phyloP scores from a whole-genome alignment of 1,140 invertebrate species.

The Drosophila ambigua region DNA sequence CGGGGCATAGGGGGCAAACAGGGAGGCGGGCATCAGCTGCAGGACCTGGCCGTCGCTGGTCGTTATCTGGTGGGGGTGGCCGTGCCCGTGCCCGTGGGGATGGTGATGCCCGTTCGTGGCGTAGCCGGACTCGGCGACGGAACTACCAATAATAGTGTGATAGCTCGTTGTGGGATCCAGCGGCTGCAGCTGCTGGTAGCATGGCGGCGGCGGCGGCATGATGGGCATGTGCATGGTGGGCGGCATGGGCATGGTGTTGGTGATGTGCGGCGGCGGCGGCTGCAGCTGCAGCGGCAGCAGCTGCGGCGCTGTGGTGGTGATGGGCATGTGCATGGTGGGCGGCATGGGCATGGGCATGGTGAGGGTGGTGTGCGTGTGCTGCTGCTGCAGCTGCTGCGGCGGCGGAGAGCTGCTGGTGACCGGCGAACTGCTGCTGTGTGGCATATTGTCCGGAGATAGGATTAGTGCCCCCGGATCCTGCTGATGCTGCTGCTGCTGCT shows the following conservation, averaged over 20 bases:
- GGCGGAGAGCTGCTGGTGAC: constrained; percentile 66
- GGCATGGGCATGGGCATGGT: constrained; percentile 53
- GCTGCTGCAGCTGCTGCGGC: constrained; percentile 40
- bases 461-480: constrained; percentile 43
- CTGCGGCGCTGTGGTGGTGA: constrained; percentile 57
- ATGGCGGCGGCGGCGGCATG: constrained; percentile 81
- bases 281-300: constrained; percentile 58
- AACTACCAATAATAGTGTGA: constrained; percentile 84
- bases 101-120: not conserved
- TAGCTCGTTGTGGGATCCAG: constrained; percentile 83
- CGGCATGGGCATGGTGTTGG: constrained; percentile 69
- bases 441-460: constrained; percentile 55
- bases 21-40: constrained; percentile 64
- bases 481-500: constrained; percentile 38
- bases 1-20: constrained; percentile 60
- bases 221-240: constrained; percentile 62
- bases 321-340: constrained; percentile 26
- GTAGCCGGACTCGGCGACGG: constrained; percentile 4
- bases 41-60: constrained; percentile 67
- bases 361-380: constrained; percentile 33
- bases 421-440: constrained; percentile 60
- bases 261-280: constrained; percentile 84
- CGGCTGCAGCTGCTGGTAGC: constrained; percentile 80
- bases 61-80: constrained; percentile 19
- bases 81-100: no score